Conservation (phyloP, 1,140 invertebrate species). For the Drosophila repletoides region DNA sequence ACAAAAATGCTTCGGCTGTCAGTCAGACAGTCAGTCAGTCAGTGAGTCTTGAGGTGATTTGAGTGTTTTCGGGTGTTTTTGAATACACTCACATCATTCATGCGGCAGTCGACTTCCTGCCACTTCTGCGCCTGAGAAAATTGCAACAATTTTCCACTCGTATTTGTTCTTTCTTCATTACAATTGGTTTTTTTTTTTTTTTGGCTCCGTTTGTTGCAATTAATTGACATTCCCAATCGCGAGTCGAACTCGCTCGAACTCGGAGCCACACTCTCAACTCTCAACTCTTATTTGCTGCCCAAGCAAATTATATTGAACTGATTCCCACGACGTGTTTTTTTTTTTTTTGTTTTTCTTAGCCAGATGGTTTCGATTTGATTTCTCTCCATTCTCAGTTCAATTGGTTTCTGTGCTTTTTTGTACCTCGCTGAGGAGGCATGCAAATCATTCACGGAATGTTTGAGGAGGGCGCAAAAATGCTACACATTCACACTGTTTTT, state of each 20-base stretch:
- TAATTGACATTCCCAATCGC: conserved; percentile 70
- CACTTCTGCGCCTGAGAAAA: conserved; percentile 63
- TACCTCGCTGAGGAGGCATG: conserved; percentile 42
- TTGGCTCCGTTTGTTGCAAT: conserved; percentile 51
- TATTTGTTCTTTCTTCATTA: conserved; percentile 59
- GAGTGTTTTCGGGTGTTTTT: too few relatives aligned
- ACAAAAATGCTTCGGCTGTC: conserved; percentile 57
- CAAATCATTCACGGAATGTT: conserved; percentile 75
- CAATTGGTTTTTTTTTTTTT: too few relatives aligned
- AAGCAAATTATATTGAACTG: conserved; percentile 79
- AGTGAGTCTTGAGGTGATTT: not conserved
- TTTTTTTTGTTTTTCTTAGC: too few relatives aligned
- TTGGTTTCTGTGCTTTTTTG: conserved; percentile 23
- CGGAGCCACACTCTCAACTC: conserved; percentile 42
- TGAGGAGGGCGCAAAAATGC: conserved; percentile 33
- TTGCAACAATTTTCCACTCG: conserved; percentile 72
- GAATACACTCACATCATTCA: conserved; percentile 28
- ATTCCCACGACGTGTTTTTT: conserved; percentile 79
- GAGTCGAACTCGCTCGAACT: conserved; percentile 15
- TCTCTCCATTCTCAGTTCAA: conserved; percentile 48
- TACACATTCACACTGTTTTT: conserved; percentile 49
- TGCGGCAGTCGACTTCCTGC: conserved; percentile 70
- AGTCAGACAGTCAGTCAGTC: conserved; percentile 27
- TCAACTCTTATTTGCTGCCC: conserved; percentile 52
- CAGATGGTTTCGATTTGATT: conserved; percentile 80